Evolutionary conservation across 2,113 vertebrate species (phyloP).

Genomic region (Centropristis striata): DNA sequence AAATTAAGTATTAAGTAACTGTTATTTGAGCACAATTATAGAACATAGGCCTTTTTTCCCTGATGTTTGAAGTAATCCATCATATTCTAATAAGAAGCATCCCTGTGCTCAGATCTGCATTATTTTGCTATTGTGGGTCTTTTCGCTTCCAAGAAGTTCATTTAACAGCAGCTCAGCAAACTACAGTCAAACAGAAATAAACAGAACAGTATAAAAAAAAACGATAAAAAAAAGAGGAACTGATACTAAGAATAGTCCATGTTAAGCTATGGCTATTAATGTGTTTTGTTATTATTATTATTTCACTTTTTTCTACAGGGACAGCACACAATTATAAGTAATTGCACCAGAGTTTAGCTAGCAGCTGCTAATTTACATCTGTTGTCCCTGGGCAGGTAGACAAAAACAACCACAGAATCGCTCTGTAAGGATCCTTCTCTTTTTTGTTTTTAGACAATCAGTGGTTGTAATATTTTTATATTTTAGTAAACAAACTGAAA

Average conservation of each 20-base stretch:
- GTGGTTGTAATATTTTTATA: neutral
- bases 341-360: too few species aligned
- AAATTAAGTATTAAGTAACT: neutral
- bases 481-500: neutral
- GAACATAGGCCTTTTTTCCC: neutral
- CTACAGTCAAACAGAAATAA: neutral
- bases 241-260: too few species aligned
- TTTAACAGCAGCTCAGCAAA: conserved; percentile 7
- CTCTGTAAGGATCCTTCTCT: neutral
- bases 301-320: too few species aligned
- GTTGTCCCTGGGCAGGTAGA: too few species aligned
- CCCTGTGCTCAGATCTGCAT: neutral
- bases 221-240: too few species aligned
- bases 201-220: too few species aligned
- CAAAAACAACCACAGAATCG: too few species aligned
- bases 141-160: neutral
- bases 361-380: too few species aligned
- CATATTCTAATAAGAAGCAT: neutral
- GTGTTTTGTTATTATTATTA: too few species aligned
- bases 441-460: neutral
- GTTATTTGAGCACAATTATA: neutral
- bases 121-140: neutral
- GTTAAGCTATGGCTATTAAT: too few species aligned
- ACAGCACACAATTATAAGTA: too few species aligned
- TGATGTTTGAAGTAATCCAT: neutral